Percentiles rank a stretch among this genome's conserved stretches.
These are phyloP conservation scores for Latrodectus elegans DNA, from an alignment of 2,888 invertebrate genomes.

Conservation along the genomic window DNA sequence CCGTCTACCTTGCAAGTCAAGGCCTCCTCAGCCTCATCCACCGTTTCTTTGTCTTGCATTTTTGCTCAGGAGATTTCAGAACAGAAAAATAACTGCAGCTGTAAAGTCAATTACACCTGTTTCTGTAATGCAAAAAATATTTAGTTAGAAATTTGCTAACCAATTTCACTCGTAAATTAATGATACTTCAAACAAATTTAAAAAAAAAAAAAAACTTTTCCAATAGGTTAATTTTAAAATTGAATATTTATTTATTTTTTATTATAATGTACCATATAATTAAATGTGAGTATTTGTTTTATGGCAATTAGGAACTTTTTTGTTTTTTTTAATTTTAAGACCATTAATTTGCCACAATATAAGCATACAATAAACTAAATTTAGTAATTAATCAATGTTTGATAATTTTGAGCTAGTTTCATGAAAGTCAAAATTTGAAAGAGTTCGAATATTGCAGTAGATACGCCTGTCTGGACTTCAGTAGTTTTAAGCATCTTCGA, in stretches of 20 bases:
- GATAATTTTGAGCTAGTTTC: too few relatives aligned
- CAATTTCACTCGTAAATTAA: not conserved
- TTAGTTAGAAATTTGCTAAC: not conserved
- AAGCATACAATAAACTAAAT: too few relatives aligned
- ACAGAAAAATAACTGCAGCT: slow-evolving; percentile 45
- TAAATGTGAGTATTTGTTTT: not conserved
- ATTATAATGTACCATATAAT: not conserved
- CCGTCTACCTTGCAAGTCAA: slow-evolving; percentile 53
- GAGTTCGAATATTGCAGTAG: too few relatives aligned
- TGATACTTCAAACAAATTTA: not conserved
- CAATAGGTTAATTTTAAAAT: not conserved
- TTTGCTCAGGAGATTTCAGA: not conserved
- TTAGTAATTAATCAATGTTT: too few relatives aligned
- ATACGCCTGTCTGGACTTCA: too few relatives aligned
- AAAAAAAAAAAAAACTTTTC: not conserved
- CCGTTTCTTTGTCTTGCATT: slow-evolving; percentile 63
- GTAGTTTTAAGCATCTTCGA: too few relatives aligned
- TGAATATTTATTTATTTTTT: not conserved
- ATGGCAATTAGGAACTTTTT: not conserved
- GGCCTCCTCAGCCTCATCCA: slow-evolving; percentile 65
- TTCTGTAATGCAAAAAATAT: slow-evolving; percentile 40
- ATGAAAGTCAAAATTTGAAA: too few relatives aligned
- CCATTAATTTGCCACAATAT: too few relatives aligned
- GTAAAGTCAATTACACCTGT: slow-evolving; percentile 44
- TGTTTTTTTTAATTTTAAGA: too few relatives aligned